Evolutionary conservation across 1,140 invertebrate species (phyloP).

Genomic region (Armadillidium nasatum): DNA sequence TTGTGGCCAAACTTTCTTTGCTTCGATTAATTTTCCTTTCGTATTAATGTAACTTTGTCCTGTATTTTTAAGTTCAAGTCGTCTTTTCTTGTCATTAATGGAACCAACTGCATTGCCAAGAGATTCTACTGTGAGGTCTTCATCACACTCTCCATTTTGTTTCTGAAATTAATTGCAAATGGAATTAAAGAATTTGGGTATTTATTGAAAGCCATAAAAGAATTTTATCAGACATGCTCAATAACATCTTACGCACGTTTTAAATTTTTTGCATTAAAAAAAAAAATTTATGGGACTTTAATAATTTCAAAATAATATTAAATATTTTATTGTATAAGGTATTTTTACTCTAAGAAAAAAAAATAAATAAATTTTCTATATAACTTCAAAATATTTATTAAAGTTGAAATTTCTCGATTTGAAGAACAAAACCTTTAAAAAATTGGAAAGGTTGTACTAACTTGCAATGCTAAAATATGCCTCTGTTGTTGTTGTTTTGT

Average conservation of each 20-base stretch:
- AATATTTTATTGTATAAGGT: no score
- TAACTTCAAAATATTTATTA: no score
- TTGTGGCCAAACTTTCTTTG: constrained; percentile 40
- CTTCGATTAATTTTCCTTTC: constrained; percentile 38
- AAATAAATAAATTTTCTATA: no score
- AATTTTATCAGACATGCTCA: not conserved
- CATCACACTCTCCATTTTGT: constrained; percentile 1
- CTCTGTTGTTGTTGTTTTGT: constrained; percentile 29
- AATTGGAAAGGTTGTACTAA: not conserved
- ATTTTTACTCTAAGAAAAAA: no score
- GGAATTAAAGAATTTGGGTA: not conserved
- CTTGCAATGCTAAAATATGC: not conserved
- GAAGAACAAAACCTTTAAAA: no score
- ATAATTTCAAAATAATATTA: no score
- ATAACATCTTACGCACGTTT: not conserved
- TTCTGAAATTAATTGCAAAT: constrained; percentile 10
- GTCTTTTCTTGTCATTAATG: constrained; percentile 38
- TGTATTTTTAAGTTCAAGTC: constrained; percentile 39
- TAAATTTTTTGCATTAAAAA: no score
- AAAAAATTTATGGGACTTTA: no score
- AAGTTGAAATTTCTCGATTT: no score
- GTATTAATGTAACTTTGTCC: constrained; percentile 43
- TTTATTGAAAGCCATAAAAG: not conserved
- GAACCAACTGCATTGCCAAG: constrained; percentile 34
- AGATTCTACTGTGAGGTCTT: constrained; percentile 39